Conservation (phyloP, 1,140 invertebrate species). For the Reticulitermes speratus region DNA sequence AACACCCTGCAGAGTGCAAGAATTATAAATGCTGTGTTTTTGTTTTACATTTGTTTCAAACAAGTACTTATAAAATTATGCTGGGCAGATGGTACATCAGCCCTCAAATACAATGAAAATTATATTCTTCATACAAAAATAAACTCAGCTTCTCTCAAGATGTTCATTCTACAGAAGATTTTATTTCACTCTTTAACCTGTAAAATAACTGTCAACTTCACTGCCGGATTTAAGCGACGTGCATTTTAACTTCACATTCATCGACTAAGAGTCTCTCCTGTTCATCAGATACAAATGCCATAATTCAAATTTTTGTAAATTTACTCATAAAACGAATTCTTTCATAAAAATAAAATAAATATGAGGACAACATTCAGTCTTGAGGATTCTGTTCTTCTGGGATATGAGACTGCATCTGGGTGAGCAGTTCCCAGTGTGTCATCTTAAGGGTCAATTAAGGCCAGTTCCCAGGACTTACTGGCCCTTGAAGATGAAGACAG, state of each 20-base stretch:
- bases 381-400: too few species aligned
- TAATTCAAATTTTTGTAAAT: neutral
- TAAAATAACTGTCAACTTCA: neutral
- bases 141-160: neutral
- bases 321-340: neutral
- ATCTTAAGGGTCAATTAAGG: too few species aligned
- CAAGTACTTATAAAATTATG: neutral
- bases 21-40: neutral
- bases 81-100: neutral
- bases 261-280: neutral
- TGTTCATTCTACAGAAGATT: neutral
- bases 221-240: neutral
- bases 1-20: neutral
- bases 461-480: too few species aligned
- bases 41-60: neutral
- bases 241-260: neutral
- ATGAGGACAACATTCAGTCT: neutral
- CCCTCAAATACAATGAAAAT: neutral
- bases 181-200: neutral
- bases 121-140: constrained; percentile 5
- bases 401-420: too few species aligned
- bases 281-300: neutral
- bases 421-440: too few species aligned
- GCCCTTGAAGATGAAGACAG: too few species aligned
- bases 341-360: neutral